Conservation (phyloP, 64 coral and sea anemone species). For the Actinia tenebrosa region DNA sequence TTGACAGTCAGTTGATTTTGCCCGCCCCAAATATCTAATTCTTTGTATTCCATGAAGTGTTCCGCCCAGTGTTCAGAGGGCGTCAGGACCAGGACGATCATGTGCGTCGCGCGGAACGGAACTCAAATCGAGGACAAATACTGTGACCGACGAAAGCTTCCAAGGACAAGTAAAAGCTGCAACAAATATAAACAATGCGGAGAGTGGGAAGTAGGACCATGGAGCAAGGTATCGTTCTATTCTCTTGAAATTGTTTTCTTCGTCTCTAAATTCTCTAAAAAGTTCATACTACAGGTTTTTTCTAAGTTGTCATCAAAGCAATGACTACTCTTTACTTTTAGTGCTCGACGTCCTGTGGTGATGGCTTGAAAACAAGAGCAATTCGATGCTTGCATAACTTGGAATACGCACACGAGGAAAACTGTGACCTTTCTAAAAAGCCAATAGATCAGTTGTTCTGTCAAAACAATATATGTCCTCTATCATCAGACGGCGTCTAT, state of each 20-base stretch:
- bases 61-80: slow-evolving; percentile 45
- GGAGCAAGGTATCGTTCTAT: slow-evolving; percentile 37
- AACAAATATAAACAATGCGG: slow-evolving; percentile 47
- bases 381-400: slow-evolving; percentile 36
- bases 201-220: slow-evolving; percentile 61
- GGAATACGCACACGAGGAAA: slow-evolving; percentile 28
- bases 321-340: background rate
- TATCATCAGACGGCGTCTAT: background rate
- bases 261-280: no score
- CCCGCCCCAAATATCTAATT: background rate
- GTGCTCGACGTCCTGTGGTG: slow-evolving; percentile 69
- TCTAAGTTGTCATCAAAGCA: background rate
- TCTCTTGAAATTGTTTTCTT: no score
- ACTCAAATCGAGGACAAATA: slow-evolving; percentile 29
- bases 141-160: slow-evolving; percentile 17
- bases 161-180: slow-evolving; percentile 11
- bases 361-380: slow-evolving; percentile 35
- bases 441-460: slow-evolving; percentile 33
- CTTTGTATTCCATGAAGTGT: background rate
- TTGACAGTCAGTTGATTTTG: no score
- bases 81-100: slow-evolving; percentile 13
- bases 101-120: slow-evolving; percentile 24
- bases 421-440: slow-evolving; percentile 38
- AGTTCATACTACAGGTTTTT: no score
- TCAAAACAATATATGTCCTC: slow-evolving; percentile 9